A percentile compares a stretch with the other conserved stretches of the same genome.
Conservation (phyloP, 2,113 vertebrate genomes). For the Erpornis zantholeuca region DNA sequence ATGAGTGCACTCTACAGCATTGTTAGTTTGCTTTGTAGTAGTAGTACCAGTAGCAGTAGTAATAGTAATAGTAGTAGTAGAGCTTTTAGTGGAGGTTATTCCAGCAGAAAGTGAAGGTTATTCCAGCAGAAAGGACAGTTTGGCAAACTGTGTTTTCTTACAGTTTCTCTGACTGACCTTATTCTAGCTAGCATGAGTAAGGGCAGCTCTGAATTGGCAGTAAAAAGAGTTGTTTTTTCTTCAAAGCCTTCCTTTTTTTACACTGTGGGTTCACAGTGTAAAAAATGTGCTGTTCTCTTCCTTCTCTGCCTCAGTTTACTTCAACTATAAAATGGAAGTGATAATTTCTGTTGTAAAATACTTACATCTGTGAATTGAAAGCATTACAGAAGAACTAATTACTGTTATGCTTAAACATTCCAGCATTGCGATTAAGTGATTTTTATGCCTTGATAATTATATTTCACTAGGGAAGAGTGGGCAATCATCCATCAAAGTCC, state of each 20-base stretch:
- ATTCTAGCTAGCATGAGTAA: not conserved
- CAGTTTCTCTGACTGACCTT: not conserved
- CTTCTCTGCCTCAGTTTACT: constrained; percentile 33
- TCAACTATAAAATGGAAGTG: not conserved
- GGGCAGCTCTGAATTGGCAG: not conserved
- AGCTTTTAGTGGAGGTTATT: not conserved
- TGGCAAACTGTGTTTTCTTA: not conserved
- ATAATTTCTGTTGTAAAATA: constrained; percentile 32
- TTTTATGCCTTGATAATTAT: constrained; percentile 42
- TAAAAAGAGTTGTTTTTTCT: not conserved
- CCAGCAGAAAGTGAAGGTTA: not conserved
- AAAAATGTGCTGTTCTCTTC: not conserved
- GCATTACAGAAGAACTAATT: constrained; percentile 19
- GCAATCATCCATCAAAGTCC: constrained; percentile 62
- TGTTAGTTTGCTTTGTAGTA: not conserved
- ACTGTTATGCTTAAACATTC: constrained; percentile 17
- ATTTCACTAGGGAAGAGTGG: constrained; percentile 15
- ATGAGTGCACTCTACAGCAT: not conserved
- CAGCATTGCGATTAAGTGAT: not conserved
- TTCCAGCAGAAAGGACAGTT: not conserved
- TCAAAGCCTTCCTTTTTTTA: not conserved
- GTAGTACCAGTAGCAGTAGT: not conserved
- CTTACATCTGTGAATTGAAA: constrained; percentile 15
- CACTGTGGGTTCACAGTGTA: not conserved
- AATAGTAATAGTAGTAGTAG: not conserved